Percentiles rank a stretch among this genome's conserved stretches.
Conservation (phyloP, 2,888 invertebrate genomes). For the Epinotia ramella region DNA sequence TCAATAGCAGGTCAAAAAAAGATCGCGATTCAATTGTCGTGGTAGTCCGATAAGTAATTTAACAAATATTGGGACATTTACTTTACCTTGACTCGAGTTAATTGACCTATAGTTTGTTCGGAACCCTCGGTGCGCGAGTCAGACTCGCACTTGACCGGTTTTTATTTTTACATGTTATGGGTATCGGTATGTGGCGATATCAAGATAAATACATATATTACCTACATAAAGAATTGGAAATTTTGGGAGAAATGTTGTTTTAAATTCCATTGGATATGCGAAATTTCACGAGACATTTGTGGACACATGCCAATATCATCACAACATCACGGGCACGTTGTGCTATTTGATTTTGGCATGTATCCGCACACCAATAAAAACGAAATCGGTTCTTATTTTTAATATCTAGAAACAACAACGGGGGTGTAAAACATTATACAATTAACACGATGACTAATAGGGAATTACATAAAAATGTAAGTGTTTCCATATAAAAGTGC, state of each 20-base stretch:
- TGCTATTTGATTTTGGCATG: not conserved
- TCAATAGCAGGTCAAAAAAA: too few relatives aligned
- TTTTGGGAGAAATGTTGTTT: constrained; percentile 31
- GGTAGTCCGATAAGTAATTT: too few relatives aligned
- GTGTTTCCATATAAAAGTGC: too few relatives aligned
- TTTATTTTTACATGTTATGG: constrained; percentile 25
- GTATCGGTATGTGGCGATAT: too few relatives aligned
- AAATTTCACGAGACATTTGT: constrained; percentile 33
- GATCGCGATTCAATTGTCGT: too few relatives aligned
- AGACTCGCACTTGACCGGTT: too few relatives aligned
- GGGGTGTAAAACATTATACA: not conserved
- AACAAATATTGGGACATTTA: too few relatives aligned
- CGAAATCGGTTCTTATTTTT: not conserved
- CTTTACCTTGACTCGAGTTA: too few relatives aligned
- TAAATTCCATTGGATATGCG: constrained; percentile 29
- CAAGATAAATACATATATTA: constrained; percentile 20
- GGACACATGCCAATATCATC: constrained; percentile 23
- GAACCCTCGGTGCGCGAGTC: too few relatives aligned
- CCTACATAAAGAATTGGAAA: constrained; percentile 20
- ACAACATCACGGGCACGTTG: constrained; percentile 24
- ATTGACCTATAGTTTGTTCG: too few relatives aligned
- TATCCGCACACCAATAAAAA: not conserved
- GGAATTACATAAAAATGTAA: too few relatives aligned
- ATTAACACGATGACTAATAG: not conserved
- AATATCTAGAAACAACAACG: not conserved